Evolutionary conservation across 2,888 invertebrate species (phyloP), one percentile per base, ranked within the genome.

Genomic region (Rhaphigaster nebulosa): DNA sequence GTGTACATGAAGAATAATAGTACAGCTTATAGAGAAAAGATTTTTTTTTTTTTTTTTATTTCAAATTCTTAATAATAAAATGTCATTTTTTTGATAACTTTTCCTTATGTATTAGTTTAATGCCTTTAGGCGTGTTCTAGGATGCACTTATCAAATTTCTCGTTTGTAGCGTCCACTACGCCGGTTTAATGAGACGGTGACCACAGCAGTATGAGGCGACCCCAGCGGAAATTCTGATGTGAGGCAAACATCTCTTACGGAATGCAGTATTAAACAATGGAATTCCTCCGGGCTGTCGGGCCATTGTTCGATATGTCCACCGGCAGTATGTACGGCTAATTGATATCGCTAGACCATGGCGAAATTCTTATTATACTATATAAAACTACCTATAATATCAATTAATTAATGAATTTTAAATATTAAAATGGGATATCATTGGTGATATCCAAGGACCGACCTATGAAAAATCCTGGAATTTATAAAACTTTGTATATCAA

Each of bases 181-280:
- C 6, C 3, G 20, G 34, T 76, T 76, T 38, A 76, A 76, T 76
- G 70, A 76, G 70, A 38, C 70, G 18, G 38, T 34, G 70, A 76
- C 34, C 70, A 76, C 20, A 38, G 70, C 34, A 15, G 34, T n/a
- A 29, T n/a, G 34, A 18, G 70, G 6, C 12, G n/a, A 15, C n/a
- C 12, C 8, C 1, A 3, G 12, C 10, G 4, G 38, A 38, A 76
- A 76, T 76, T 76, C 70, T 76, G 20, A 76, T 76, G 70, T 8
- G 70, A 38, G 38, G 34, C 29, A 76, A 38, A 34, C 70, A 76
- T 76, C 70, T 76, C 70, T 34, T 76, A 76, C 29, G 70, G 70
- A 76, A 76, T 76, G 70, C 70, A 15, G 20, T 76, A 76, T 76
- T 76, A 76, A 29, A 76, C 34, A 76, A 76, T 38, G 70, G 70